Percentiles rank a stretch among this genome's conserved stretches.
phyloP scores from a whole-genome alignment of 1,140 invertebrate genomes.

The Apis florea region DNA sequence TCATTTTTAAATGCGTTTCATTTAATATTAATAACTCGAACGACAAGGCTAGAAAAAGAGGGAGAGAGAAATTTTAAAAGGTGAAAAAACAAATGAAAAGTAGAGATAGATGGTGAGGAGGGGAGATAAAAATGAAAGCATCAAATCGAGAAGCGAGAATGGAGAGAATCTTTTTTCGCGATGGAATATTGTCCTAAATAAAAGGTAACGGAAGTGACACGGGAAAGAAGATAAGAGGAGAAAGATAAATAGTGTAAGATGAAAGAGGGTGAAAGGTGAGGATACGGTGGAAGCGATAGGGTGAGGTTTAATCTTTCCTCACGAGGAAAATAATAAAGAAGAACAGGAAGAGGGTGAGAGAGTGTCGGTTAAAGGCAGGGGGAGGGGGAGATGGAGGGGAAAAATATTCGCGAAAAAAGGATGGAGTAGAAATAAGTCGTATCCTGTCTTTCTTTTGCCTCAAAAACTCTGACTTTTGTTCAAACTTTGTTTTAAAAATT shows the following conservation, averaged over 20 bases:
- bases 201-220: slow-evolving; percentile 29
- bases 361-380: not conserved
- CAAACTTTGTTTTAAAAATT: too few species aligned
- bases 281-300: slow-evolving; percentile 21
- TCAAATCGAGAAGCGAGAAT: not conserved
- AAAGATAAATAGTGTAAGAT: slow-evolving; percentile 48
- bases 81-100: not conserved
- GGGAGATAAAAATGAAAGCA: not conserved
- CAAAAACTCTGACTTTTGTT: too few species aligned
- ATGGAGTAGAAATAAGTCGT: not conserved
- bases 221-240: slow-evolving; percentile 34
- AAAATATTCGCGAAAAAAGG: slow-evolving; percentile 1
- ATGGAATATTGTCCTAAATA: slow-evolving; percentile 34
- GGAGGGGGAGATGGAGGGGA: not conserved
- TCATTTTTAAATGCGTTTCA: not conserved
- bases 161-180: not conserved
- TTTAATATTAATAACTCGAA: too few species aligned
- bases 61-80: not conserved
- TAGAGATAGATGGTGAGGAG: too few species aligned
- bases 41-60: too few species aligned
- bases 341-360: not conserved
- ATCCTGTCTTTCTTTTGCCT: not conserved
- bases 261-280: slow-evolving; percentile 33
- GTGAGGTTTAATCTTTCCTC: slow-evolving; percentile 37
- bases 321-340: slow-evolving; percentile 33